phyloP scores from a whole-genome alignment of 2,888 invertebrate species.

The Drosophila paranaensis region DNA sequence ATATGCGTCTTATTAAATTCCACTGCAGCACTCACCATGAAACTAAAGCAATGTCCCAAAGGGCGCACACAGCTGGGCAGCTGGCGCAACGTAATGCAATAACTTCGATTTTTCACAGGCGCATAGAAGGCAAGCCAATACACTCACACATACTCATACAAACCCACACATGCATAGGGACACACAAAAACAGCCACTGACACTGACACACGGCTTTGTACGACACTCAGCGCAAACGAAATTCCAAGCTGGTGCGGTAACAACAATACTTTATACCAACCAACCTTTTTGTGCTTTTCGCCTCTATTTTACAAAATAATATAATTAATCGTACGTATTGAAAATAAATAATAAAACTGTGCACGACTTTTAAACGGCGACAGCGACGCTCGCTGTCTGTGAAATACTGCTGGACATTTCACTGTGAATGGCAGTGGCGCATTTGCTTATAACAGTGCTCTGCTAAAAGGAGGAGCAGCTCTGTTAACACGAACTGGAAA shows the following conservation, averaged over 20 bases:
- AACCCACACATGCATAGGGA: conserved; percentile 18
- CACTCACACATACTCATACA: conserved; percentile 34
- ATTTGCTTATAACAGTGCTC: conserved; percentile 13
- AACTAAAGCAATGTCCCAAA: conserved; percentile 40
- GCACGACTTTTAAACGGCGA: conserved; percentile 45
- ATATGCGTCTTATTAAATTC: conserved; percentile 31
- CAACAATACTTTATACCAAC: conserved; percentile 31
- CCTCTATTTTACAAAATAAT: conserved; percentile 25
- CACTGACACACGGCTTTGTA: conserved; percentile 55
- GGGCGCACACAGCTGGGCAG: conserved; percentile 57
- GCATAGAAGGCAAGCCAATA: conserved; percentile 27
- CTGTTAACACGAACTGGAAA: conserved; percentile 28
- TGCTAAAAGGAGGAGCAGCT: conserved; percentile 20
- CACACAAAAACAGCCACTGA: conserved; percentile 9
- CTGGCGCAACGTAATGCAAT: conserved; percentile 74
- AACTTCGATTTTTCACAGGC: conserved; percentile 79
- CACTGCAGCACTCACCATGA: conserved; percentile 61
- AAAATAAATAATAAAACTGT: conserved; percentile 70
- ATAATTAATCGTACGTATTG: conserved; percentile 17
- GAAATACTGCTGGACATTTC: conserved; percentile 41
- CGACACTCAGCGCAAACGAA: conserved; percentile 24
- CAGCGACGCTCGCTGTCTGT: conserved; percentile 57
- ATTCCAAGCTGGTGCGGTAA: conserved; percentile 24
- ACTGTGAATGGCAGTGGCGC: conserved; percentile 39
- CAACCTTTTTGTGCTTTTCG: conserved; percentile 15